Percentiles rank a stretch among this genome's conserved stretches.
Evolutionary conservation across 2,888 invertebrate species (phyloP).

Genomic region (Hemistola chrysoprasaria): DNA sequence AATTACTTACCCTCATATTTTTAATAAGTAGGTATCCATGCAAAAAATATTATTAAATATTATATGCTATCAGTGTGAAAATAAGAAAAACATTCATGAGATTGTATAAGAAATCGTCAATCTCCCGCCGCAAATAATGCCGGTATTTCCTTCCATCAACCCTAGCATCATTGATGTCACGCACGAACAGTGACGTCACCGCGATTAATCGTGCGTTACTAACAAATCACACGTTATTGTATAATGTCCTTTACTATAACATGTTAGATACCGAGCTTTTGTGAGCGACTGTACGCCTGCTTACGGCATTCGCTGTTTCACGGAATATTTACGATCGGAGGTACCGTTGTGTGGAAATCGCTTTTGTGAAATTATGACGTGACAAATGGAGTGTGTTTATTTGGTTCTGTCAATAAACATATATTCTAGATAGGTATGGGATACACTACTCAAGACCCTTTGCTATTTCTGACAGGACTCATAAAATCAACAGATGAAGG

Average conservation of each 20-base stretch:
- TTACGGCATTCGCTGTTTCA: constrained; percentile 33
- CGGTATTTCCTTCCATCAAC: constrained; percentile 19
- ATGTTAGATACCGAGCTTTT: constrained; percentile 20
- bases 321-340: constrained; percentile 41
- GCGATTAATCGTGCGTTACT: constrained; percentile 29
- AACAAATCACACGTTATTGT: constrained; percentile 23
- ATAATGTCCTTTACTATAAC: constrained; percentile 3
- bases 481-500: too few relatives aligned
- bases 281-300: constrained; percentile 31
- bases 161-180: constrained; percentile 22
- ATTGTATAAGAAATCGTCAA: constrained; percentile 19
- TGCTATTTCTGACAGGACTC: too few relatives aligned
- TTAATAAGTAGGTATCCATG: too few relatives aligned
- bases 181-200: constrained; percentile 26
- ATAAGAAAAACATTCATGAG: constrained; percentile 20
- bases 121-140: constrained; percentile 12
- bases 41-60: too few relatives aligned
- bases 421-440: too few relatives aligned
- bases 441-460: too few relatives aligned
- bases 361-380: constrained; percentile 26
- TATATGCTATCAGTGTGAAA: constrained; percentile 11
- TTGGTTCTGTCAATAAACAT: constrained; percentile 18
- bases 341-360: constrained; percentile 28
- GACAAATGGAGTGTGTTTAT: constrained; percentile 31
- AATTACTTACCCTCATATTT: too few relatives aligned